These are phyloP conservation scores for Eupithecia tripunctaria DNA, from an alignment of 2,888 invertebrate genomes.

Conservation along the genomic window DNA sequence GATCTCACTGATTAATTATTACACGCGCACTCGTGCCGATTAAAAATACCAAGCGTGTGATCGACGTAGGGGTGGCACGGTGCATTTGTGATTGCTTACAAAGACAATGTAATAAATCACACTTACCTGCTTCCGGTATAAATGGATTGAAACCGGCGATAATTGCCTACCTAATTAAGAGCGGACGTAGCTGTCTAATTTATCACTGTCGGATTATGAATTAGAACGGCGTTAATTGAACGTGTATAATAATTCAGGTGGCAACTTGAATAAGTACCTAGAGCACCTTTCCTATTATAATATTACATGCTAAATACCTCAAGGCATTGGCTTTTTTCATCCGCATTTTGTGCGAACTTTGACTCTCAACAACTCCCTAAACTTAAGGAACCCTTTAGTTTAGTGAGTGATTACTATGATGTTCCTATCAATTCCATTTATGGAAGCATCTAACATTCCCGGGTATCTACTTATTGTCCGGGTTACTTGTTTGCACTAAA, in stretches of 20 bases:
- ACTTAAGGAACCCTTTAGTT: not conserved
- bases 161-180: constrained; percentile 83
- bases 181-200: constrained; percentile 77
- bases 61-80: constrained; percentile 53
- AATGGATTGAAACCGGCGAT: constrained; percentile 83
- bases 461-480: constrained; percentile 40
- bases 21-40: constrained; percentile 47
- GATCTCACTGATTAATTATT: constrained; percentile 75
- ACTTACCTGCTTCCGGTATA: constrained; percentile 72
- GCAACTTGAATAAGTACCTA: constrained; percentile 42
- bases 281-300: not conserved
- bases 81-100: constrained; percentile 68
- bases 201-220: constrained; percentile 84
- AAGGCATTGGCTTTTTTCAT: not conserved
- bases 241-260: constrained; percentile 79
- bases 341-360: not conserved
- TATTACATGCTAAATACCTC: not conserved
- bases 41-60: constrained; percentile 51
- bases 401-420: not conserved
- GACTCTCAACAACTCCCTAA: not conserved
- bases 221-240: constrained; percentile 81
- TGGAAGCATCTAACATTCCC: constrained; percentile 27
- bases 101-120: constrained; percentile 79
- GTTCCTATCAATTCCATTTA: constrained; percentile 5
- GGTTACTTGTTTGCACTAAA: constrained; percentile 49